Base-by-base conservation (phyloP, 1,140 invertebrate genomes). In the Drosophila seguyi region DNA sequence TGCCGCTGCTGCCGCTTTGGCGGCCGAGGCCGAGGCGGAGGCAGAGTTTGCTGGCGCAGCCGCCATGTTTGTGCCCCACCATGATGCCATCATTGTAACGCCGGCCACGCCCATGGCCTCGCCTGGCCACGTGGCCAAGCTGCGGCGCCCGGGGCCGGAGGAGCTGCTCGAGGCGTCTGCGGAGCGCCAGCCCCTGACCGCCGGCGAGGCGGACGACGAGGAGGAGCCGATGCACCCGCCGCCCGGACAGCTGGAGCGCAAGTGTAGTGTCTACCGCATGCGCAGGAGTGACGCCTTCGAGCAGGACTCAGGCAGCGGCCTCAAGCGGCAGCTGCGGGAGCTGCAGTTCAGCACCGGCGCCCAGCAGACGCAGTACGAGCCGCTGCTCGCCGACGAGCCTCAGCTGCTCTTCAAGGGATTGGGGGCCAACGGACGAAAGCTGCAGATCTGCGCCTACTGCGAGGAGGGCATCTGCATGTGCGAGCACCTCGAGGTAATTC, bases 31-130 rank as follows among this genome's bases (percentile, higher is more conserved):
- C 22, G 73, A 67, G 44, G 52, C 68, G 53, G 66, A 91, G 38
- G 66, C 53, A 47, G 50, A 92, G 75, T 66, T 81, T 38, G 62
- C 66, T 55, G 79, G 78, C 63, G 86, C 78, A 48, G 63, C 67
- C 45, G 66, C 69, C 56, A 81, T 92, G 63, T 77, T 79, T 75
- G 61, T 79, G 57, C 72, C 82, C 57, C 82, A 79, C 50, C 91
- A 90, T 75, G 92, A 93, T 83, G 63, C 90, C 71, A 93, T 93
- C 69, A 93, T 93, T 83, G 80, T 93, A 72, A 93, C 92, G 69
- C 92, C 92, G 60, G 92, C 92, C 81, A 93, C 92, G 58, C 92
- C 92, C 67, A 90, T 92, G 81, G 85, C 92, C 69, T 93, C 92
- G 66, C 92, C 92, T 29, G 91, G 91, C 7, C 92, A 92, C 55